A percentile compares a stretch with the other conserved stretches of the same genome.
Conservation (phyloP, 2,113 vertebrate genomes). For the Phalacrocorax pelagicus region DNA sequence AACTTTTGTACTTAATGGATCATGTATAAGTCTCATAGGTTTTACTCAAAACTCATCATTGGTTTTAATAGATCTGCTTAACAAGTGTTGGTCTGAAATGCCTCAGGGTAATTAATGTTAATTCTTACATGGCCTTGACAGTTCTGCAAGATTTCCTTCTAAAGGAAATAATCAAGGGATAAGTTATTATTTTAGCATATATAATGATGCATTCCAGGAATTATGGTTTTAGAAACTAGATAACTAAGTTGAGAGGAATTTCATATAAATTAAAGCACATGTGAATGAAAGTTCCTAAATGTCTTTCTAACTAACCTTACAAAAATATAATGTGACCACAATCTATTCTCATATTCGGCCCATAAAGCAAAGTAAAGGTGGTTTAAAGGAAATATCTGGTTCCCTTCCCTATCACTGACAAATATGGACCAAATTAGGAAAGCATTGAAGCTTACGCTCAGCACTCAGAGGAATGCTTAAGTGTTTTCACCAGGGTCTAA, state of each 20-base stretch:
- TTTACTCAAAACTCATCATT: conserved; percentile 23
- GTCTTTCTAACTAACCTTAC: background rate
- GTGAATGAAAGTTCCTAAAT: background rate
- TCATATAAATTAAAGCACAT: background rate
- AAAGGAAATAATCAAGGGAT: conserved; percentile 29
- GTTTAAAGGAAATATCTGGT: background rate
- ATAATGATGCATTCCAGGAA: conserved; percentile 20
- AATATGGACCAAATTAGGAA: background rate
- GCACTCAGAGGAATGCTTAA: background rate
- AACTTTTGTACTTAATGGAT: background rate
- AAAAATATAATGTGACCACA: background rate
- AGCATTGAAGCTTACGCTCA: background rate
- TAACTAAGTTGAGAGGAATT: background rate
- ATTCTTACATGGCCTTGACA: conserved; percentile 40
- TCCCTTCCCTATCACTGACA: background rate
- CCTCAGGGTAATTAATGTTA: conserved; percentile 32
- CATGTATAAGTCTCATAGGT: background rate
- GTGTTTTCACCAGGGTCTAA: background rate
- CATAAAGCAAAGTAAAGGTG: background rate
- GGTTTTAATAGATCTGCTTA: conserved; percentile 33
- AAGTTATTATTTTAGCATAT: conserved; percentile 31
- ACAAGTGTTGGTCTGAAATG: conserved; percentile 35
- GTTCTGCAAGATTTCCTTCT: conserved; percentile 12
- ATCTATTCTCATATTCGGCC: background rate
- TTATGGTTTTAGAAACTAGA: background rate